phyloP scores from a whole-genome alignment of 2,888 invertebrate species.

The Chaetoderma sp. region DNA sequence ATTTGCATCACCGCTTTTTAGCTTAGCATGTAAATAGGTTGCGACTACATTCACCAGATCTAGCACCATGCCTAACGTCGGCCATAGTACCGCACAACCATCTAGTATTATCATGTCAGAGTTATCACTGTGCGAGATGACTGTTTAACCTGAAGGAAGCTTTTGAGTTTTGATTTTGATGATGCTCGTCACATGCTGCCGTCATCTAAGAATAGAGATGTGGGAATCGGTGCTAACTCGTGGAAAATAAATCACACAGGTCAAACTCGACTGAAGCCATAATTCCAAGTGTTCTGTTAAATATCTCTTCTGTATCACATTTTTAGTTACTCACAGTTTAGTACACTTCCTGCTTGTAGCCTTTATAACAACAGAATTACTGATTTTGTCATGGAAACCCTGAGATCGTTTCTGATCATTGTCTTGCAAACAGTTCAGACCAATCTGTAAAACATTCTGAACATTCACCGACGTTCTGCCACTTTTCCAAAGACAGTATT shows the following conservation, averaged over 20 bases:
- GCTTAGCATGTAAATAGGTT: no score
- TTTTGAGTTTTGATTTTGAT: conserved; percentile 29
- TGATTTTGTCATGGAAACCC: no score
- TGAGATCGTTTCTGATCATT: no score
- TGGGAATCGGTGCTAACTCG: conserved; percentile 32
- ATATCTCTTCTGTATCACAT: conserved; percentile 20
- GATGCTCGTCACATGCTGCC: conserved; percentile 29
- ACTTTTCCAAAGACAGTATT: not conserved
- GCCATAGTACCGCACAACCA: conserved; percentile 35
- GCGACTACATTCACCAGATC: conserved; percentile 27
- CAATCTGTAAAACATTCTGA: not conserved
- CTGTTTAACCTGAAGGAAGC: conserved; percentile 14
- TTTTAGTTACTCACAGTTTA: no score
- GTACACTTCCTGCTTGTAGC: no score
- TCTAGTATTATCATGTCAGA: conserved; percentile 23
- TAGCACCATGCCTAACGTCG: conserved; percentile 23
- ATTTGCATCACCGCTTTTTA: no score
- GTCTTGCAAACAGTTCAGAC: not conserved
- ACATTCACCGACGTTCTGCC: not conserved
- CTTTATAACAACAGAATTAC: no score
- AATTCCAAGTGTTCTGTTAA: conserved; percentile 24
- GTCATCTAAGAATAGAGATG: conserved; percentile 31
- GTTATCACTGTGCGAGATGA: not conserved
- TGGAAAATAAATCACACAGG: conserved; percentile 16
- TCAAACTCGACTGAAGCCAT: conserved; percentile 9